Evolutionary conservation across 2,797 vertebrate genomes (phyloP).

Genomic region (Melopsittacus undulatus): DNA sequence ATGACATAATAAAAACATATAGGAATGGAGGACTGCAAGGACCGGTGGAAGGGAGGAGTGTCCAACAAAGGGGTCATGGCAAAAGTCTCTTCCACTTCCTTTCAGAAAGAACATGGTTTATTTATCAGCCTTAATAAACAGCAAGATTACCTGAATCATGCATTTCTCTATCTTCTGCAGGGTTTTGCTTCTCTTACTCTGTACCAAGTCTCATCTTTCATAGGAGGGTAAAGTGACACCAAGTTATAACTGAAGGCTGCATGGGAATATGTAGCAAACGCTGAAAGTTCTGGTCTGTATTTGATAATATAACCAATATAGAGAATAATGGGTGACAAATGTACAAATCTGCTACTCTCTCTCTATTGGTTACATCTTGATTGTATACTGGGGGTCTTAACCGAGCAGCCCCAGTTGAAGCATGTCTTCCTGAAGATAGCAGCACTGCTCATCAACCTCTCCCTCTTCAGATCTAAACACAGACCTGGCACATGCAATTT

Average conservation of each 20-base stretch:
- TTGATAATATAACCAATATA: background rate
- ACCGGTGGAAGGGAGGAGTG: background rate
- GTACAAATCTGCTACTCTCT: background rate
- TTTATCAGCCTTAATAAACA: background rate
- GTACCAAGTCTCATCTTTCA: background rate
- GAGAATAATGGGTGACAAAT: background rate
- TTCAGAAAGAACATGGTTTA: background rate
- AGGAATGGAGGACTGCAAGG: background rate
- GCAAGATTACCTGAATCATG: background rate
- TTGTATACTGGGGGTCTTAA: background rate
- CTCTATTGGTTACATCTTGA: background rate
- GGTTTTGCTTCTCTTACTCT: background rate
- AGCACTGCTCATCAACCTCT: background rate
- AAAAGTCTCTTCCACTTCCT: background rate
- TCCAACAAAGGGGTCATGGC: background rate
- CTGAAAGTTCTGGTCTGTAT: background rate
- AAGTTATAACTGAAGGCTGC: background rate
- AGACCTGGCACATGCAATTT: background rate
- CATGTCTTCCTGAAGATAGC: background rate
- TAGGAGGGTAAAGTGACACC: background rate
- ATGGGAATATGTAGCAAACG: background rate
- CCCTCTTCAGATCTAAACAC: background rate
- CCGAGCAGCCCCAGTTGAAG: background rate
- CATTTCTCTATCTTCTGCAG: conserved; percentile 12
- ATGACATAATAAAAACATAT: conserved; percentile 16